Evolutionary conservation across 2,113 vertebrate species (phyloP), one percentile per base, ranked within the genome.

Genomic region (Scortum barcoo): DNA sequence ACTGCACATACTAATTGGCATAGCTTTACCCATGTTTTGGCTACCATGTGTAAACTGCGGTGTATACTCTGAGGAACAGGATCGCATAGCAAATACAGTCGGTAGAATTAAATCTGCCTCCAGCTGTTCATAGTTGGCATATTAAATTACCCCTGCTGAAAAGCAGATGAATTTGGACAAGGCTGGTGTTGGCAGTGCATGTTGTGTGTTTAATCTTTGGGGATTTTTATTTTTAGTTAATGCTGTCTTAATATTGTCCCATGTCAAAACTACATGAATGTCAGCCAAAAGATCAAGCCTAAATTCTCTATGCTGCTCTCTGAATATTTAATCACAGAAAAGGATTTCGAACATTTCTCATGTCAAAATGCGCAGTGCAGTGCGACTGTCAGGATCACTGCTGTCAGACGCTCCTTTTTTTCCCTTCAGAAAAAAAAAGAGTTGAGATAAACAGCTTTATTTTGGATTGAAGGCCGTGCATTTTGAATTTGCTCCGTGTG

Each of bases 91-190:
- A 62, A 50, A 81, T 77, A 67, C 67, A 83, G 46, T 72, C 28
- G 53, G 17, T 46, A 68, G 30, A 78, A 89, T 81, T 57, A 86
- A 92, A 80, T 76, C 50, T 71, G 40, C 78, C 68, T 78, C 78
- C 89, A 92, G 90, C 89, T 90, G 88, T 90, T 91, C 68, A 54
- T 71, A 65, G 71, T 75, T 75, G 82, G 73, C 54, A 60, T 90
- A 89, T 92, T 84, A 79, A 69, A 89, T 91, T 83, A 72, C 76
- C 36, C 26, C 61, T 81, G 74, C 80, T 86, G 69, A 72, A 91
- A 84, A 81, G 78, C 83, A 82, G 88, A 85, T 90, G 69, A 76
- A 83, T 85, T 76, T 74, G 42, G 70, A 84, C 58, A 80, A 44
- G 74, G 60, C 68, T 56, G 33, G 28, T 75, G 76, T 60, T 72